A percentile compares a stretch with the other conserved stretches of the same genome.
Evolutionary conservation across 1,140 invertebrate genomes (phyloP).

Genomic region (Caenorhabditis remanei): DNA sequence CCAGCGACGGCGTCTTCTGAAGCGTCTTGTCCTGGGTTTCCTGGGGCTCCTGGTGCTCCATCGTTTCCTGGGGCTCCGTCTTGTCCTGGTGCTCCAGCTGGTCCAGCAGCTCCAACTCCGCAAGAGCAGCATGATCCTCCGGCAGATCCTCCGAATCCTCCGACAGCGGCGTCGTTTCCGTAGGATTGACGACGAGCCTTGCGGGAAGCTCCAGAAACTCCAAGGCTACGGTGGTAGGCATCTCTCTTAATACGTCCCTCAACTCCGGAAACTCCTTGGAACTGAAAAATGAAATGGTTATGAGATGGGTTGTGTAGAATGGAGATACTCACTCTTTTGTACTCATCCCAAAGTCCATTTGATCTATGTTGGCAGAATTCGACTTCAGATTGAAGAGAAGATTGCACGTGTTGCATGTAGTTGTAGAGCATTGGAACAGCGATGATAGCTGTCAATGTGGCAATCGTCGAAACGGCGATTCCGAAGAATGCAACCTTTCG

Average conservation of each 20-base stretch:
- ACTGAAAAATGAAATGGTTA: constrained; percentile 18
- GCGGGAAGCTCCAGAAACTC: constrained; percentile 31
- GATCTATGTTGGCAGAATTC: constrained; percentile 68
- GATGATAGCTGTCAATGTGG: constrained; percentile 66
- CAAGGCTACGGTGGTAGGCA: constrained; percentile 41
- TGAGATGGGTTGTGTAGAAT: not conserved
- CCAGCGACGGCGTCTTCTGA: constrained; percentile 35
- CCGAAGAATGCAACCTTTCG: constrained; percentile 68
- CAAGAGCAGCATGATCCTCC: constrained; percentile 65
- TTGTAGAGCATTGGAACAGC: constrained; percentile 70
- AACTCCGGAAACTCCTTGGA: constrained; percentile 50
- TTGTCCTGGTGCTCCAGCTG: constrained; percentile 61
- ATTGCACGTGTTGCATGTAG: constrained; percentile 70
- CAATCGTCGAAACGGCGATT: constrained; percentile 67
- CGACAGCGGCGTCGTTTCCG: constrained; percentile 56
- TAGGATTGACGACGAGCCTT: constrained; percentile 59
- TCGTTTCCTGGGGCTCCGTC: constrained; percentile 60
- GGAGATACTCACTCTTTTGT: constrained; percentile 40
- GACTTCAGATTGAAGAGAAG: constrained; percentile 66
- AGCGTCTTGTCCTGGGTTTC: constrained; percentile 57
- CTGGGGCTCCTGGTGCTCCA: constrained; percentile 43
- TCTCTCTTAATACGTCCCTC: constrained; percentile 64
- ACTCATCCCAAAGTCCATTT: constrained; percentile 66
- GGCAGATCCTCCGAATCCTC: constrained; percentile 5
- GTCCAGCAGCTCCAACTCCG: constrained; percentile 64